Conservation (phyloP, 1,140 invertebrate species). For the Caenorhabditis latens region DNA sequence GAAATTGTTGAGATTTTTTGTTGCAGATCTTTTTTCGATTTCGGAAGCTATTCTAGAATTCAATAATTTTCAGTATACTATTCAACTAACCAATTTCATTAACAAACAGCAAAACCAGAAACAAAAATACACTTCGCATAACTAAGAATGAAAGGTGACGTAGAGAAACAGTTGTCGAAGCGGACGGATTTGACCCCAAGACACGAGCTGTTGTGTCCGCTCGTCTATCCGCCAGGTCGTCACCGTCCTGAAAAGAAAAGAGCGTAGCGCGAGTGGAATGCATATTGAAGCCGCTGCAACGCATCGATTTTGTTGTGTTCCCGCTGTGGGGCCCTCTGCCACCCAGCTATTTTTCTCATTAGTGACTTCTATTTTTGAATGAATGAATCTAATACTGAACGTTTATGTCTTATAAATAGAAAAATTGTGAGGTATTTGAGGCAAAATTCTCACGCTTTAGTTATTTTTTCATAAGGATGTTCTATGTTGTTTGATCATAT, state of each 20-base stretch:
- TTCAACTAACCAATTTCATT: neutral
- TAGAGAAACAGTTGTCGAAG: constrained; percentile 17
- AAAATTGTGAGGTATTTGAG: neutral
- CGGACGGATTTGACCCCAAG: neutral
- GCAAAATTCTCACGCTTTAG: neutral
- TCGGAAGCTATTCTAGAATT: too few species aligned
- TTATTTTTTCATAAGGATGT: neutral
- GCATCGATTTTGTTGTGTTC: constrained; percentile 51
- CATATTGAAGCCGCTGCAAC: constrained; percentile 38
- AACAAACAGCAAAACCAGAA: neutral
- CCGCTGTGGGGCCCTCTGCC: neutral
- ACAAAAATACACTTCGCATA: neutral
- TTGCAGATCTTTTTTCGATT: too few species aligned
- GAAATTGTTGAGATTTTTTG: too few species aligned
- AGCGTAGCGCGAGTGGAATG: constrained; percentile 17
- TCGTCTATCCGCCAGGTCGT: constrained; percentile 35
- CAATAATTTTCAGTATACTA: too few species aligned
- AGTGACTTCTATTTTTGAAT: constrained; percentile 32
- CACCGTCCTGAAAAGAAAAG: constrained; percentile 15
- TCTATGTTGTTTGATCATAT: neutral
- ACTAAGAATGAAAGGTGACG: neutral
- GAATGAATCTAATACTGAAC: neutral
- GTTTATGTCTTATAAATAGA: neutral
- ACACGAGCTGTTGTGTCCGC: neutral
- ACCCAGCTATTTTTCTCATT: constrained; percentile 49